Base-by-base conservation (phyloP, 2,797 vertebrate genomes). In the Enteromius mattozi region DNA sequence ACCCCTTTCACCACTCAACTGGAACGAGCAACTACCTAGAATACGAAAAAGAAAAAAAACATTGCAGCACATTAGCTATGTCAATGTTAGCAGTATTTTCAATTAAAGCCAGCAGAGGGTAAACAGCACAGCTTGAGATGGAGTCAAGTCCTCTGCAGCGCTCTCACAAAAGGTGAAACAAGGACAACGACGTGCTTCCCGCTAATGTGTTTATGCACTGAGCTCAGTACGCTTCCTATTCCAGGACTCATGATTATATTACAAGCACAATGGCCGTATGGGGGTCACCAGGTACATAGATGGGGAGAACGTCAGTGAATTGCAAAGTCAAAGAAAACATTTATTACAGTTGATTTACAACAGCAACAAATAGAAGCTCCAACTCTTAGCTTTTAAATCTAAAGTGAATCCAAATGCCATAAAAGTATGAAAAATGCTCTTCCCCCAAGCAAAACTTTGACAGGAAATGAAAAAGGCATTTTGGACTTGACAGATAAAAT, bases 131-230 rank as follows among this genome's bases (percentile, higher is more conserved):
- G 85, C 87, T 81, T 91, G 93, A 88, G 80, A 35, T 78, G 77
- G 79, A 89, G 90, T 92, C 90, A 86, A 89, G 89, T 87, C 80
- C 81, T 83, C 76, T 70, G 83, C 66, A 16, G 47, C 4, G 54
- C 47, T 87, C 47, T 87, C 33, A 12, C n/a, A 71, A 86, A 86
- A 91, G 94, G 94, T 95, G 91, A 94, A 92, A 89, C 81, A 85
- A 93, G 95, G 95, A 96, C 95, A 92, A 68, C 66, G 82, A 91
- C 86, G 86, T 89, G 90, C 93, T 92, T 93, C 92, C 88, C 88
- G 90, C 88, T 94, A 94, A 95, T 94, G 93, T 95, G 94, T 96
- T 95, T 95, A 95, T 91, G 94, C 93, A 94, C 84, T 12, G 91
- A 88, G 91, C 91, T 86, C 92, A 89, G 93, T 91, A 91, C 91